Conservation (phyloP, 2,113 vertebrate genomes). For the Cacatua alba region DNA sequence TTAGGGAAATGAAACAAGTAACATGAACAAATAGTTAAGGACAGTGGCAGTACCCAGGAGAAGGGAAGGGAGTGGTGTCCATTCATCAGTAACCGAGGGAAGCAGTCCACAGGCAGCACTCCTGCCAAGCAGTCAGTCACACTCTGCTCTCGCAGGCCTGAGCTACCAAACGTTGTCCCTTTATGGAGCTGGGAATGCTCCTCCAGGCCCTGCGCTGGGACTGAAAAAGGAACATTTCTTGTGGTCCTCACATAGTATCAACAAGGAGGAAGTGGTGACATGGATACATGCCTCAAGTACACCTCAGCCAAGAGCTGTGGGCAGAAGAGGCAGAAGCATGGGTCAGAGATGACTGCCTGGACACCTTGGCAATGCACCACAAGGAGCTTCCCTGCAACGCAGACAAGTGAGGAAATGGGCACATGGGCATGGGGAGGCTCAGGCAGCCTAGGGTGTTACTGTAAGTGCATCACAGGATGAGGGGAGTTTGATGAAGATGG, state of each 20-base stretch:
- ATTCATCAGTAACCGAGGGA: fast-evolving
- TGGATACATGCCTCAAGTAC: fast-evolving
- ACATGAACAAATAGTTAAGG: too few species aligned
- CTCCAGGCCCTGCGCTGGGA: neutral
- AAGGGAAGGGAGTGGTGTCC: neutral
- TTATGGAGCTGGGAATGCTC: neutral
- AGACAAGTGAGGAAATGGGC: fast-evolving
- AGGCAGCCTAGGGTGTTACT: too few species aligned
- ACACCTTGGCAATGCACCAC: fast-evolving
- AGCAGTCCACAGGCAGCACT: neutral
- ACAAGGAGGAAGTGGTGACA: fast-evolving
- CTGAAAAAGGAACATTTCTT: fast-evolving
- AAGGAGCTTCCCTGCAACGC: neutral
- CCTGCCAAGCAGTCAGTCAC: neutral
- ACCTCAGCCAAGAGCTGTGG: neutral
- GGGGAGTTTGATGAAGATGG: neutral
- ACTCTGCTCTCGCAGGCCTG: fast-evolving
- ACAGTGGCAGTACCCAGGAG: neutral
- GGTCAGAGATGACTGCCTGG: neutral
- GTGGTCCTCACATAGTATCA: fast-evolving
- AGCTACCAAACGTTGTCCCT: neutral
- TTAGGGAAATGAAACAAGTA: neutral
- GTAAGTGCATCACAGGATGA: fast-evolving
- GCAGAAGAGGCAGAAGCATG: neutral
- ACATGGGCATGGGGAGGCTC: too few species aligned